phyloP scores from a whole-genome alignment of 2,888 invertebrate species.

The Lasioglossum morio region DNA sequence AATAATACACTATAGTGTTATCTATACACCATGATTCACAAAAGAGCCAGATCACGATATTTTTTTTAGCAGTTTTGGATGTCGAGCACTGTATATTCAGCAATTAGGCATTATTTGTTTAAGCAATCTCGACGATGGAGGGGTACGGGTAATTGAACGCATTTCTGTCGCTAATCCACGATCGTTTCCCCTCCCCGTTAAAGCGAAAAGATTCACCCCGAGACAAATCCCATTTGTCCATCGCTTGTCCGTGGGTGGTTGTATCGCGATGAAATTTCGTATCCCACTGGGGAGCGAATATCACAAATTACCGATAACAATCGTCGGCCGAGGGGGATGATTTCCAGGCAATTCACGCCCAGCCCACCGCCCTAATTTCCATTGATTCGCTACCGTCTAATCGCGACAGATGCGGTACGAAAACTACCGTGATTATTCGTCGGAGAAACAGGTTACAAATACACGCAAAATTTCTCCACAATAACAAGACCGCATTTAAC shows the following conservation, averaged over 20 bases:
- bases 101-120: slow-evolving; percentile 36
- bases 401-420: slow-evolving; percentile 72
- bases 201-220: slow-evolving; percentile 48
- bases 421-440: not conserved
- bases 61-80: not conserved
- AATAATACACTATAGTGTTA: not conserved
- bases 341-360: slow-evolving; percentile 60
- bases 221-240: slow-evolving; percentile 56
- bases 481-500: not conserved
- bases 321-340: slow-evolving; percentile 60
- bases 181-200: slow-evolving; percentile 12
- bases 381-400: slow-evolving; percentile 70
- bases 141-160: slow-evolving; percentile 23
- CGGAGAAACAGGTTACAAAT: not conserved
- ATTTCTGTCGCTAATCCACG: slow-evolving; percentile 42
- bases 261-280: slow-evolving; percentile 43
- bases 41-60: not conserved
- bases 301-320: slow-evolving; percentile 75
- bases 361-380: slow-evolving; percentile 72
- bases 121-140: slow-evolving; percentile 16
- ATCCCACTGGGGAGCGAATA: slow-evolving; percentile 55
- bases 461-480: not conserved
- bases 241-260: slow-evolving; percentile 18
- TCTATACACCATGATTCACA: not conserved
- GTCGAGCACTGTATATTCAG: not conserved